Base-by-base conservation (phyloP, 2,888 invertebrate species). In the Polyploca ridens region DNA sequence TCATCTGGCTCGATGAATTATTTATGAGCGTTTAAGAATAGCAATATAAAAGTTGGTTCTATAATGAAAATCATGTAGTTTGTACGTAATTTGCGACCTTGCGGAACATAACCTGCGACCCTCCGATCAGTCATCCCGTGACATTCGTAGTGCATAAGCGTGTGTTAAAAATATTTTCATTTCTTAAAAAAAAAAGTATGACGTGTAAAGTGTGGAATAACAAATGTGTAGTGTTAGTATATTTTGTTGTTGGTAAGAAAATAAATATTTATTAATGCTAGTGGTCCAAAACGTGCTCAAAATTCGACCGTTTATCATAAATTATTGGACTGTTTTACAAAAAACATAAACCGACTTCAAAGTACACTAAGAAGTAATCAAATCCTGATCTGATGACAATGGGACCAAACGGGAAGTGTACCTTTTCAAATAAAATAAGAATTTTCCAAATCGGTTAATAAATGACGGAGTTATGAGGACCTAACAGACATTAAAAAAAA, bases 61-160 rank as follows among this genome's bases (percentile, higher is more conserved):
- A 5, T 38, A 14, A 44, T 46, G 6, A n/a, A 46, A n/a, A 46
- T 46, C n/a, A 54, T n/a, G 3, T 54, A 19, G 54, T 19, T 46
- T n/a, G 46, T 46, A 46, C 54, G 54, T 54, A 19, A 54, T 54
- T 54, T 54, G 54, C 54, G 54, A 54, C 54, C 19, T 54, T 19
- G 54, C 19, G 19, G 10, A 19, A 19, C 54, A 8, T 10, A 54
- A 54, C 54, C 54, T 19, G 19, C 54, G 54, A 54, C 54, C 54
- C 54, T 54, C 54, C 19, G 54, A 54, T 19, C 54, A 54, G 54
- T 54, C 54, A 19, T 54, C 54, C 54, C 19, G 54, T 54, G 54
- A 19, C 54, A 54, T 54, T 54, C 54, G 54, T 10, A 7, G 54
- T 10, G 54, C 19, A 10, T 19, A 19, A 54, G 54, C 54, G 54